These are phyloP conservation scores for Drosophila anomalata DNA, from an alignment of 2,888 invertebrate species.

Conservation along the genomic window DNA sequence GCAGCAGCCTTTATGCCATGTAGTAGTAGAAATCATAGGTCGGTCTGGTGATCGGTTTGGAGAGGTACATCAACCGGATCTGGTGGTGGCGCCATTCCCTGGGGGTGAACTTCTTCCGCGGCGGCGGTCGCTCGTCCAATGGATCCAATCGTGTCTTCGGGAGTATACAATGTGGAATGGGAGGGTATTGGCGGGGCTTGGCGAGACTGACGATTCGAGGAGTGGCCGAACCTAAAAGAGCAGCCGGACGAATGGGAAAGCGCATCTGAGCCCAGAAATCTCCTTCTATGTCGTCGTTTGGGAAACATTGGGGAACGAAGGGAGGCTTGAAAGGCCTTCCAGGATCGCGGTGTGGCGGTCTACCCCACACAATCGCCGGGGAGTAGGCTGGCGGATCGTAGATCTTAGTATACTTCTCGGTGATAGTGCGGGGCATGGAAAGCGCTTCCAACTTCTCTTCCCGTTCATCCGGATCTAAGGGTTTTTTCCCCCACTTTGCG, in stretches of 20 bases:
- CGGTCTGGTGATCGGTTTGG: slow-evolving; percentile 16
- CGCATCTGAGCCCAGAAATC: slow-evolving; percentile 77
- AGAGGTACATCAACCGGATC: slow-evolving; percentile 34
- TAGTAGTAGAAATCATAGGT: not conserved
- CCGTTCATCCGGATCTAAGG: slow-evolving; percentile 38
- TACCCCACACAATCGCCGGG: slow-evolving; percentile 60
- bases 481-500: slow-evolving; percentile 5
- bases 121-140: slow-evolving; percentile 38
- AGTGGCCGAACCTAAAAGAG: slow-evolving; percentile 65
- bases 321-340: slow-evolving; percentile 73
- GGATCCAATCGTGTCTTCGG: slow-evolving; percentile 37
- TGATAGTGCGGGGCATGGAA: slow-evolving; percentile 58
- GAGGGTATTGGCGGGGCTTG: slow-evolving; percentile 64
- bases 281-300: slow-evolving; percentile 67
- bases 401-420: slow-evolving; percentile 56
- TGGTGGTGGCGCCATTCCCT: slow-evolving; percentile 30
- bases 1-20: not conserved
- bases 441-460: slow-evolving; percentile 47
- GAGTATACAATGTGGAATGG: slow-evolving; percentile 72
- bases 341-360: slow-evolving; percentile 59
- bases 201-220: slow-evolving; percentile 65
- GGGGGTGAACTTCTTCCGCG: slow-evolving; percentile 23
- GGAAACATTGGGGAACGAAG: slow-evolving; percentile 68
- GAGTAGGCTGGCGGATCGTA: slow-evolving; percentile 52
- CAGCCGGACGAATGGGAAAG: slow-evolving; percentile 68